A percentile compares a stretch with the other conserved stretches of the same genome.
Conservation (phyloP, 2,113 vertebrate species). For the Hippopotamus amphibius region DNA sequence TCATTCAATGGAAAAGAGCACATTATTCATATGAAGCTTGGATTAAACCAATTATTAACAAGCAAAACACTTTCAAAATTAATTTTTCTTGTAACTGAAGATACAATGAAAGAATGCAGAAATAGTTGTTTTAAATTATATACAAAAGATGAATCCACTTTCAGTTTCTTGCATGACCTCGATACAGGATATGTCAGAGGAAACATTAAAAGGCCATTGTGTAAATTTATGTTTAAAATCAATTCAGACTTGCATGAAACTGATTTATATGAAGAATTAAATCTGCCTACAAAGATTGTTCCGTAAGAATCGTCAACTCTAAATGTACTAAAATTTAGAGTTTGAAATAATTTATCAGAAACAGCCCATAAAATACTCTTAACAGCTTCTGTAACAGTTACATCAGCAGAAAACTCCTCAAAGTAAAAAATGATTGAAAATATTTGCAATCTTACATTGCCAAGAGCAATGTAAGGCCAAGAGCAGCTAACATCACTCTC, state of each 20-base stretch:
- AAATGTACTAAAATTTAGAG: neutral
- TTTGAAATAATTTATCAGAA: constrained; percentile 38
- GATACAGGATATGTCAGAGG: neutral
- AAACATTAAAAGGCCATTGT: neutral
- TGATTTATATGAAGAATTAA: constrained; percentile 39
- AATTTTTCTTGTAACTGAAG: constrained; percentile 41
- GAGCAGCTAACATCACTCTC: constrained; percentile 23
- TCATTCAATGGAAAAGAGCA: neutral
- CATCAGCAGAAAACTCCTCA: neutral
- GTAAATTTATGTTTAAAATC: constrained; percentile 16
- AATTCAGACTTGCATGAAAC: constrained; percentile 5
- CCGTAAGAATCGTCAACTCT: constrained; percentile 29
- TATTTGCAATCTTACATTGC: constrained; percentile 21
- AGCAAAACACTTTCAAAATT: constrained; percentile 56
- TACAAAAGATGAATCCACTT: neutral
- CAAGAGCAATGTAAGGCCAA: neutral
- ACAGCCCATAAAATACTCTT: constrained; percentile 1
- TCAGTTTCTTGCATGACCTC: constrained; percentile 34
- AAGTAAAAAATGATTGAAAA: constrained; percentile 9
- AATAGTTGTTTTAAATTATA: constrained; percentile 42
- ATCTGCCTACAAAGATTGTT: constrained; percentile 16
- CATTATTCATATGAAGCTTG: neutral
- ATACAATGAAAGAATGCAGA: neutral
- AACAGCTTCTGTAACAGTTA: neutral
- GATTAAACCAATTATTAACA: neutral